Conservation (phyloP, 1,140 invertebrate genomes). For the Cecropterus lyciades region DNA sequence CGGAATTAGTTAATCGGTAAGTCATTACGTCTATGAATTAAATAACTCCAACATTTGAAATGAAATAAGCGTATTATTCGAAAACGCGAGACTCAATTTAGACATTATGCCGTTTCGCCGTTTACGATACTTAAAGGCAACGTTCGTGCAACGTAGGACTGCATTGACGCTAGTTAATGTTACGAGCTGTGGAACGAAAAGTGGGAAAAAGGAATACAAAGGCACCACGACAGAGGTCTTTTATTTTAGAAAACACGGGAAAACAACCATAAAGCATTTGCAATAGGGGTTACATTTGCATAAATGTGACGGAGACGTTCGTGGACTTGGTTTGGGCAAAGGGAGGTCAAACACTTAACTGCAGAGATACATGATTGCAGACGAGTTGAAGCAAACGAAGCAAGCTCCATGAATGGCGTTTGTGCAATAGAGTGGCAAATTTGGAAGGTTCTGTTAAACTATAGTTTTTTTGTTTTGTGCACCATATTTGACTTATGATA, state of each 20-base stretch:
- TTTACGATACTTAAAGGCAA: not conserved
- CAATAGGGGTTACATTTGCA: constrained; percentile 40
- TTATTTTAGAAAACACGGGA: constrained; percentile 30
- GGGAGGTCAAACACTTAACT: constrained; percentile 70
- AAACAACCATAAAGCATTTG: constrained; percentile 41
- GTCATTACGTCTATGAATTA: no score
- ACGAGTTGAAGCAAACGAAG: constrained; percentile 74
- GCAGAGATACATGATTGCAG: constrained; percentile 74
- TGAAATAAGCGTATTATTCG: not conserved
- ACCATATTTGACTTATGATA: no score
- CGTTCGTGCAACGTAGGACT: not conserved
- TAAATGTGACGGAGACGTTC: constrained; percentile 38
- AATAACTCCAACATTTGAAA: not conserved
- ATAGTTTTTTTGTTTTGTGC: not conserved
- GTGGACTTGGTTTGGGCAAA: constrained; percentile 43
- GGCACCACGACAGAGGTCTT: constrained; percentile 46
- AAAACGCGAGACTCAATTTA: not conserved
- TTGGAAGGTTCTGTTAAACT: constrained; percentile 36
- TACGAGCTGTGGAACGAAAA: constrained; percentile 53
- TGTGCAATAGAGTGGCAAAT: constrained; percentile 55
- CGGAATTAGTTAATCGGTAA: no score
- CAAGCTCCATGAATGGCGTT: constrained; percentile 71
- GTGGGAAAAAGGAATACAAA: constrained; percentile 63
- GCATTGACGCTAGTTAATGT: constrained; percentile 55
- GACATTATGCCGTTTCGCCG: not conserved